phyloP scores from a whole-genome alignment of 2,797 vertebrate genomes.

The Paedocypris micromegethes region DNA sequence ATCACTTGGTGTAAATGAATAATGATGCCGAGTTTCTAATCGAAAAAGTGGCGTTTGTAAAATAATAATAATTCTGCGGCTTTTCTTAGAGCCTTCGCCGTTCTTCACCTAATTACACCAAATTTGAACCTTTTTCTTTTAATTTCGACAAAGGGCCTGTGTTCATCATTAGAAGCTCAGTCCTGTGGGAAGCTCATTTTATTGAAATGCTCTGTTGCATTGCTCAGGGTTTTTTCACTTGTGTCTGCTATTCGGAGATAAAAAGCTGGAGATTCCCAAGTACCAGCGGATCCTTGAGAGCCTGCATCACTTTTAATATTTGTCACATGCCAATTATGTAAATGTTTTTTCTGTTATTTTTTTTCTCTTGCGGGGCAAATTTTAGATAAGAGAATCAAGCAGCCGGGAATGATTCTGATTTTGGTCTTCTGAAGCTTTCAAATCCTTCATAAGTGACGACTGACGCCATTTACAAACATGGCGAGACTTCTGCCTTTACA shows the following conservation, averaged over 20 bases:
- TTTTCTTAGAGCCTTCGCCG: background rate
- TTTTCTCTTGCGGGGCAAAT: background rate
- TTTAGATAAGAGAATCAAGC: slow-evolving; percentile 3
- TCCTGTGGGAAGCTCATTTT: slow-evolving; percentile 21
- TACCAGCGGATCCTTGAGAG: slow-evolving; percentile 31
- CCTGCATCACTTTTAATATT: slow-evolving; percentile 30
- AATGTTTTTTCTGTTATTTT: slow-evolving; percentile 4
- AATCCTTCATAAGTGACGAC: slow-evolving; percentile 1
- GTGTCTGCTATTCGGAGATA: slow-evolving; percentile 38
- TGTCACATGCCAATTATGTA: slow-evolving; percentile 30
- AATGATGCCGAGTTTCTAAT: background rate
- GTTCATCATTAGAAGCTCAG: slow-evolving; percentile 19
- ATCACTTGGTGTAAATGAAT: background rate
- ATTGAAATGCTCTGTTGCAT: slow-evolving; percentile 20
- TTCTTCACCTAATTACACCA: slow-evolving; percentile 9
- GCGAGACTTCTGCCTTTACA: too few relatives aligned
- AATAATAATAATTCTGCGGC: slow-evolving; percentile 4
- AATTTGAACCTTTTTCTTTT: background rate
- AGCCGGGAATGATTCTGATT: background rate
- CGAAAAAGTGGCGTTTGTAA: background rate
- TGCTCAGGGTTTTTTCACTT: slow-evolving; percentile 26
- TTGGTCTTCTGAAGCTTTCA: background rate
- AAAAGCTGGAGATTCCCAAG: slow-evolving; percentile 26
- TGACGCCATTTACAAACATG: background rate
- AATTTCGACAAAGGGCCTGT: slow-evolving; percentile 17